Evolutionary conservation across 1,140 invertebrate species (phyloP).

Genomic region (Macrostomum lignano): DNA sequence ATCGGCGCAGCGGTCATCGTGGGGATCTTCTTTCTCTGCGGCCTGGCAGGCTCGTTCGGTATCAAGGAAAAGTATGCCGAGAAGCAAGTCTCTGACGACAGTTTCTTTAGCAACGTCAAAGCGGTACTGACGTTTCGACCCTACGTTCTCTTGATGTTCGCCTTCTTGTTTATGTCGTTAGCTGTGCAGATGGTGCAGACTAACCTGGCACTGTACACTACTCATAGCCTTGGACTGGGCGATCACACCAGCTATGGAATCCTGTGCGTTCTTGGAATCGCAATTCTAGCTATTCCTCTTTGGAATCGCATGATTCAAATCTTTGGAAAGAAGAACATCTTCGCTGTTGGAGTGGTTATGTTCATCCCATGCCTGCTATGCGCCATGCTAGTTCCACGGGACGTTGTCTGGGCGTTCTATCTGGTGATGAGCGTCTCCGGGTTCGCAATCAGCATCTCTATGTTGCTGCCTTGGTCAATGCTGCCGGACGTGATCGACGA

Average conservation of each 20-base stretch:
- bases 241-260: slow-evolving; percentile 15
- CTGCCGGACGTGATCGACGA: slow-evolving; percentile 22
- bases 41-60: slow-evolving; percentile 14
- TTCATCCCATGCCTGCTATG: too few relatives aligned
- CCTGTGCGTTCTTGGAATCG: too few relatives aligned
- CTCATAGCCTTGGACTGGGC: slow-evolving; percentile 14
- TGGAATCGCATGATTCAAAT: too few relatives aligned
- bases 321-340: too few relatives aligned
- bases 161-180: slow-evolving; percentile 15
- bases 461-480: slow-evolving; percentile 22
- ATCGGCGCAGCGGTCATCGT: slow-evolving; percentile 12
- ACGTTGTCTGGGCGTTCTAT: too few relatives aligned
- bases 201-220: slow-evolving; percentile 17
- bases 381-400: too few relatives aligned
- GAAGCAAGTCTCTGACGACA: slow-evolving; percentile 7
- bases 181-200: slow-evolving; percentile 17
- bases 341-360: too few relatives aligned
- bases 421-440: too few relatives aligned
- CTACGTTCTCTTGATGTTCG: slow-evolving; percentile 13
- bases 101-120: slow-evolving; percentile 13
- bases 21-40: slow-evolving; percentile 13
- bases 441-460: too few relatives aligned
- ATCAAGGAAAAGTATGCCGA: slow-evolving; percentile 13
- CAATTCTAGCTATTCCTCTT: too few relatives aligned
- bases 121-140: slow-evolving; percentile 13